These are phyloP conservation scores for Pseudomyrmex sp. DNA, from an alignment of 1,140 invertebrate genomes.

Conservation along the genomic window DNA sequence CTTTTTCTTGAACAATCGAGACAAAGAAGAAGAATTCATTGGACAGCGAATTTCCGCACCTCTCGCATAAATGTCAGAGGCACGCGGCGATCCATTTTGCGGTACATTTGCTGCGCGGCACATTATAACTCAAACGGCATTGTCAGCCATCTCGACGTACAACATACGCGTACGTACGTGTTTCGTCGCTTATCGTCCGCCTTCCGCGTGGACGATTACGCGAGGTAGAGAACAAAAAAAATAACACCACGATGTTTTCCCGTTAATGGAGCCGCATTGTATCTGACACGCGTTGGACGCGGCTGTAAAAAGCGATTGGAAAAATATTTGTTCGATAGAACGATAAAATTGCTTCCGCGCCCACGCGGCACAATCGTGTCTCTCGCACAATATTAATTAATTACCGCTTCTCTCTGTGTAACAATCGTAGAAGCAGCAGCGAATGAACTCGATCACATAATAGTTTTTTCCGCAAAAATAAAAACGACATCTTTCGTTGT, in stretches of 20 bases:
- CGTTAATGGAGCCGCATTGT: constrained; percentile 30
- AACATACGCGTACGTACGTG: constrained; percentile 34
- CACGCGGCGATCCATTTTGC: constrained; percentile 18
- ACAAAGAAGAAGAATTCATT: not conserved
- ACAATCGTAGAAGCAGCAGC: constrained; percentile 8
- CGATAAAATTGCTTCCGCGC: not conserved
- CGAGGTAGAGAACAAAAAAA: not conserved
- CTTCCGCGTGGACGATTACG: constrained; percentile 25
- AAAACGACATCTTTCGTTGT: not conserved
- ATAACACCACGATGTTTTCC: not conserved
- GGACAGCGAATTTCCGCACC: constrained; percentile 4
- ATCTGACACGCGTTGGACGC: not conserved
- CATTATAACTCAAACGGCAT: constrained; percentile 36
- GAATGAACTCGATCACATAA: not conserved
- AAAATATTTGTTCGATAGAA: constrained; percentile 55
- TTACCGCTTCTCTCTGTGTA: constrained; percentile 12
- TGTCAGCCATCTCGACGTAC: constrained; percentile 13
- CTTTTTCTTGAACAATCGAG: not conserved
- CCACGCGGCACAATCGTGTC: not conserved
- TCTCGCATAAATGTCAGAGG: not conserved
- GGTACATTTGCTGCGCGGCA: constrained; percentile 28
- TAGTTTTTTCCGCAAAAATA: not conserved
- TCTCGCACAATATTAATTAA: constrained; percentile 49
- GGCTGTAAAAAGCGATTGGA: constrained; percentile 23
- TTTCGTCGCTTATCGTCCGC: constrained; percentile 33